Evolutionary conservation across 2,888 invertebrate species (phyloP), one percentile per base, ranked within the genome.

Genomic region (Drosophila anomalata): DNA sequence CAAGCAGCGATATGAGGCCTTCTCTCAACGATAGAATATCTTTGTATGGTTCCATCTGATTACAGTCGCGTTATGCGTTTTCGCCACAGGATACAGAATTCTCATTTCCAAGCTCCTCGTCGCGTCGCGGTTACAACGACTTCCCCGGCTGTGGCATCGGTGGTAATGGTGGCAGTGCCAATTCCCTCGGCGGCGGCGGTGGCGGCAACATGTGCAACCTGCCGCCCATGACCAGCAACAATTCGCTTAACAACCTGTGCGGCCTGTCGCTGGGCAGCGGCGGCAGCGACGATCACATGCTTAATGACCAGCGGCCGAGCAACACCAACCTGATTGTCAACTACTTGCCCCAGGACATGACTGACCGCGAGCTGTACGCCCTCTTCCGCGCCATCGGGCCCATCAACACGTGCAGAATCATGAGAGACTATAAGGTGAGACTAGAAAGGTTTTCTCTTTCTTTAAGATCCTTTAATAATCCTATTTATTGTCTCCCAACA

Each of bases 271-370:
- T 84, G 31, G 86, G 86, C 57, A 89, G 89, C 67, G 87, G 86
- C 50, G 89, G 89, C 73, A 89, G 87, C 63, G 89, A 83, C 60
- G 82, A 89, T 66, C 78, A 67, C 31, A 52, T 63, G 22, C 77
- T 79, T 73, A 77, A 76, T 65, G 88, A 86, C 61, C 78, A 73
- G 9, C 77, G 79, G 61, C 63, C 76, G 33, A 90, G 87, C 78
- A 93, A 93, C 83, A 97, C 97, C 63, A 98, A 98, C 93, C 94
- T 98, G 83, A 98, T 98, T 81, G 96, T 98, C 89, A 98, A 98
- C 93, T 98, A 98, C 92, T 94, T 98, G 87, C 98, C 98, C 31
- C 98, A 98, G 92, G 96, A 95, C 87, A 96, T 98, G 94, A 96
- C 96, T 2, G 98, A 98, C 91, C 96, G 96, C 90, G 97, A 98